Evolutionary conservation across 1,140 invertebrate species (phyloP), one percentile per base, ranked within the genome.

Genomic region (Drosophila sp.): DNA sequence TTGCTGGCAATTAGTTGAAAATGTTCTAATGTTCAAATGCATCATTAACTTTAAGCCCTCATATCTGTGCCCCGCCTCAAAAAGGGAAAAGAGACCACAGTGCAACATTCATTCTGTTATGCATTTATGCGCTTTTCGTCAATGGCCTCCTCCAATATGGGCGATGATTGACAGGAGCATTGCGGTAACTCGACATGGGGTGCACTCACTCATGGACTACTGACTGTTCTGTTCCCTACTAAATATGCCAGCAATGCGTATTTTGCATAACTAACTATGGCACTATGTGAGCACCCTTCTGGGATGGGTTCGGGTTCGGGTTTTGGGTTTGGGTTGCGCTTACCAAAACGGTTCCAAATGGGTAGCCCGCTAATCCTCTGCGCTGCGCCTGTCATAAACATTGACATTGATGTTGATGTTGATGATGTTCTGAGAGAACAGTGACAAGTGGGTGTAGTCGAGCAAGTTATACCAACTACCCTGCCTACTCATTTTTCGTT

Each of bases 381-480:
- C 76, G 83, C 72, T 80, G 84, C 72, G 83, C 83, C 83, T 87
- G 83, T 87, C 83, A 87, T 87, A 87, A 87, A 72, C 83, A 87
- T 85, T 87, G 83, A 87, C 84, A 77, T 87, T 87, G 83, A 87
- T 87, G 83, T 85, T 83, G 76, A 72, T 76, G 68, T 63, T 66
- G 70, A 47, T 64, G 63, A 38, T 66, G 79, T 29, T 79, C 38
- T 86, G 83, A 86, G 83, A 86, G 84, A 86, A 87, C 55, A 17
- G 17, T 86, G 83, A 86, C 83, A 86, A 83, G 83, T 87, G 83
- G 83, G 83, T 84, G 83, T 86, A 67, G 29, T 66, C 70, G 67
- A 50, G 7, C 44, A 50, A 50, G 44, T 50, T 50, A 38, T 10
- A 50, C 58, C 73, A 72, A 79, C 76, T 72, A 72, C 60, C 80